A percentile compares a stretch with the other conserved stretches of the same genome.
phyloP scores from a whole-genome alignment of 2,888 invertebrate genomes.

The Dryomyza anilis region DNA sequence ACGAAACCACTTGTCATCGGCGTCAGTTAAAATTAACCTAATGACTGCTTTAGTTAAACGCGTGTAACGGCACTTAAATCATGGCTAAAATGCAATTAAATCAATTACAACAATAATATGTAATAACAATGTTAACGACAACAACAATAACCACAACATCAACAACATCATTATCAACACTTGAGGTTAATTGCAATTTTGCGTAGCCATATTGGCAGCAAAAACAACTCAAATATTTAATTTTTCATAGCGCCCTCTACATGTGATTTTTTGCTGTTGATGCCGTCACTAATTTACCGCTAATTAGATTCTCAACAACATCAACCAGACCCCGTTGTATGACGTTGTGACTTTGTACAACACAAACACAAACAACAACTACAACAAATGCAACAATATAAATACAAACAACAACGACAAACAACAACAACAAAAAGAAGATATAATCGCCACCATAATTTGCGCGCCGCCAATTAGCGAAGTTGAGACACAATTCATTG shows the following conservation, averaged over 20 bases:
- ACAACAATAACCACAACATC: not conserved
- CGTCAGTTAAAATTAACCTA: conserved; percentile 25
- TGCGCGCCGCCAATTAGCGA: conserved; percentile 9
- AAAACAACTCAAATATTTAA: not conserved
- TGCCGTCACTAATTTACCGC: conserved; percentile 7
- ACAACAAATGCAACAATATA: not conserved
- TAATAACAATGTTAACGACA: not conserved
- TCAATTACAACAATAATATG: conserved; percentile 17
- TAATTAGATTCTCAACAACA: conserved; percentile 26
- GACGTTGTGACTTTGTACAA: conserved; percentile 3
- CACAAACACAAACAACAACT: conserved; percentile 1
- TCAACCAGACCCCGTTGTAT: not conserved
- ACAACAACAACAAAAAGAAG: conserved; percentile 12
- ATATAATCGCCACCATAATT: conserved; percentile 6
- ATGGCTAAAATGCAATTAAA: conserved; percentile 24
- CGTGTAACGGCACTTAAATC: conserved; percentile 22
- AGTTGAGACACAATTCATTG: not conserved
- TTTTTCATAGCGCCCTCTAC: not conserved
- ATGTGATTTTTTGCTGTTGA: not conserved
- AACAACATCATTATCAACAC: not conserved
- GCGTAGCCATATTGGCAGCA: conserved; percentile 1
- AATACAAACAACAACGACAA: not conserved
- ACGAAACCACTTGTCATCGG: conserved; percentile 9
- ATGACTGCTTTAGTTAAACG: conserved; percentile 19
- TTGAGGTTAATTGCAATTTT: not conserved